Base-by-base conservation (phyloP, 1,140 invertebrate genomes). In the Metaphire vulgaris region DNA sequence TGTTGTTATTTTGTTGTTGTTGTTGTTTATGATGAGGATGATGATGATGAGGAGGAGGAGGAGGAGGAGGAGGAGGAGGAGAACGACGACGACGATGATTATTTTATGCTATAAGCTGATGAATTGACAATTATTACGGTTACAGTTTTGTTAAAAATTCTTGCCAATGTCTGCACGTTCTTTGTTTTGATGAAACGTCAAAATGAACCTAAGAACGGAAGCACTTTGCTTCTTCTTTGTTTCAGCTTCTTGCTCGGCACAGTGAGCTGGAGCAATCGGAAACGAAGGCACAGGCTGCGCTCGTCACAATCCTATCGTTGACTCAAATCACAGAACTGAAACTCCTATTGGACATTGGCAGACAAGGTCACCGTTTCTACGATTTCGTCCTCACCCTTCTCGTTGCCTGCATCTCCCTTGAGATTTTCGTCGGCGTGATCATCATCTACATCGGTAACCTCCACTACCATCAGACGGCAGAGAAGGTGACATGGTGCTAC, bases 261-360 rank as follows among this genome's bases (percentile, higher is more conserved):
- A 68, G 33, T 26, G 77, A 78, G 33, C 69, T 78, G 69, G 77
- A 78, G 64, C 77, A 78, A 29, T 78, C 77, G 1, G 74, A 78
- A 33, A 78, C 77, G 31, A 78, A 78, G 33, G 77, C 77, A 2
- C 77, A 78, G 65, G 77, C 65, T 15, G 77, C 77, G 16, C 77
- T 78, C 21, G 74, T 78, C 12, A 78, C 77, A 0, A 69, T 78
- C 33, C 71, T 78, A 28, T 69, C 77, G 6, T 64, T 78, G n/a
- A 76, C 77, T 2, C 77, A 78, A 66, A 78, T 78, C 33, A 78
- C 77, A 6, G 77, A 78, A 32, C 67, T 78, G 69, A 78, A 78
- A 41, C 70, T 78, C 2, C 56, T 78, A 29, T 65, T 78, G 2
- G 77, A 78, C 71, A 78, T 78, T 26, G 77, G 77, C 12, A 67